phyloP scores from a whole-genome alignment of 2,797 vertebrate species.

The Hybognathus amarus region DNA sequence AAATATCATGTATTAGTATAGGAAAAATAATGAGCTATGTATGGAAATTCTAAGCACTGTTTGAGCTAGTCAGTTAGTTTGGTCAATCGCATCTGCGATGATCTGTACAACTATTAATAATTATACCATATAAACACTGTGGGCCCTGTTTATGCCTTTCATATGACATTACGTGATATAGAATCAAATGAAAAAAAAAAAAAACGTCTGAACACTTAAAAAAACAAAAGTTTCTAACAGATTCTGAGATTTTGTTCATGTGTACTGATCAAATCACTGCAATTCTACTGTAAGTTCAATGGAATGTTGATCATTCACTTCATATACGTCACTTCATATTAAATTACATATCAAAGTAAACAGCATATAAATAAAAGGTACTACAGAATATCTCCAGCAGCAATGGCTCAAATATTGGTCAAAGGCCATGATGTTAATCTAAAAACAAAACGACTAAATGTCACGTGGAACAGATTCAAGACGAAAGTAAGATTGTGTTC shows the following conservation, averaged over 20 bases:
- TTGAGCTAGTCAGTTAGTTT: conserved; percentile 11
- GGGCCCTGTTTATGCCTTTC: conserved; percentile 45
- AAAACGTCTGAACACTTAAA: neutral
- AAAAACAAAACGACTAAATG: conserved; percentile 10
- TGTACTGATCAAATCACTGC: conserved; percentile 38
- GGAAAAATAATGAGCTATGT: neutral
- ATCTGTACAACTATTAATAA: conserved; percentile 11
- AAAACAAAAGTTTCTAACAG: conserved; percentile 12
- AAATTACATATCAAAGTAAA: conserved; percentile 83
- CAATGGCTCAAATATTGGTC: conserved; percentile 75
- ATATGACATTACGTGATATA: conserved; percentile 26
- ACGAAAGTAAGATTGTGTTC: conserved; percentile 8
- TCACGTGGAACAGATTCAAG: conserved; percentile 4
- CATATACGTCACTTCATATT: conserved; percentile 74
- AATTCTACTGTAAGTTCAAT: conserved; percentile 47
- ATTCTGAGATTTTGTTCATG: conserved; percentile 27
- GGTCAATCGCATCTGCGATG: neutral
- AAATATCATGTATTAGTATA: conserved; percentile 10
- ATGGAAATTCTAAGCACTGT: neutral
- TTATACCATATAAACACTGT: conserved; percentile 31
- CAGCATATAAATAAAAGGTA: conserved; percentile 77
- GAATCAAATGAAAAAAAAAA: conserved; percentile 7
- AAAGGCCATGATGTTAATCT: conserved; percentile 60
- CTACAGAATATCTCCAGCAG: conserved; percentile 73
- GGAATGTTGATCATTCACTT: conserved; percentile 68